These are phyloP conservation scores for Catocala nupta DNA, from an alignment of 2,888 invertebrate genomes.

Conservation along the genomic window DNA sequence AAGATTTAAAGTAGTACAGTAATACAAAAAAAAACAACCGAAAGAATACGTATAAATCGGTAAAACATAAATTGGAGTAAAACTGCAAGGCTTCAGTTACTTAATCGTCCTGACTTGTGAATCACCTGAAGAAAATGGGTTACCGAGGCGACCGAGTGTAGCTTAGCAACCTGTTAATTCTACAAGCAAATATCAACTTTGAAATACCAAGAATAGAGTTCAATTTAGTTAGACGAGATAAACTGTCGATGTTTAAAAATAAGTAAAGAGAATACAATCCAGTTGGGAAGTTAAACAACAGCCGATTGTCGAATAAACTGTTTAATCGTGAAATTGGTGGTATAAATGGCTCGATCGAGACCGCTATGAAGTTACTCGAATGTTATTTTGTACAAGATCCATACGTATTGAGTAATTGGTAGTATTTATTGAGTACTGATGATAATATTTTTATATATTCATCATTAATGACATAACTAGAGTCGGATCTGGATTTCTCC, in stretches of 20 bases:
- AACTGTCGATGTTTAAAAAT: conserved; percentile 15
- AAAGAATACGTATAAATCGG: conserved; percentile 1
- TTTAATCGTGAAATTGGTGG: background rate
- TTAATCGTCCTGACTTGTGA: conserved; percentile 22
- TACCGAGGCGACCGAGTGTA: conserved; percentile 14
- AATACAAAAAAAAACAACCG: background rate
- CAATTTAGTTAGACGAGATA: background rate
- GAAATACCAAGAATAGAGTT: background rate
- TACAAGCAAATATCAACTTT: conserved; percentile 3
- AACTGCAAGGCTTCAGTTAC: conserved; percentile 30
- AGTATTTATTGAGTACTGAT: no score
- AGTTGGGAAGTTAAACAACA: conserved; percentile 9
- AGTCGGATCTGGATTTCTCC: no score
- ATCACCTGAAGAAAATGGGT: conserved; percentile 29
- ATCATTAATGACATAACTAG: no score
- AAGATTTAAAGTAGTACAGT: no score
- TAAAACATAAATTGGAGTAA: conserved; percentile 2
- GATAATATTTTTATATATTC: no score
- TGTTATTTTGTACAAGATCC: no score
- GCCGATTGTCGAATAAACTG: background rate
- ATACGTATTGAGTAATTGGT: no score
- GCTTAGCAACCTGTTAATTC: conserved; percentile 3
- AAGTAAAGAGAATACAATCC: conserved; percentile 9
- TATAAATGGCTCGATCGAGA: background rate
- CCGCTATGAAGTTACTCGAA: no score